phyloP scores from a whole-genome alignment of 2,113 vertebrate species.

The Tiliqua scincoides region DNA sequence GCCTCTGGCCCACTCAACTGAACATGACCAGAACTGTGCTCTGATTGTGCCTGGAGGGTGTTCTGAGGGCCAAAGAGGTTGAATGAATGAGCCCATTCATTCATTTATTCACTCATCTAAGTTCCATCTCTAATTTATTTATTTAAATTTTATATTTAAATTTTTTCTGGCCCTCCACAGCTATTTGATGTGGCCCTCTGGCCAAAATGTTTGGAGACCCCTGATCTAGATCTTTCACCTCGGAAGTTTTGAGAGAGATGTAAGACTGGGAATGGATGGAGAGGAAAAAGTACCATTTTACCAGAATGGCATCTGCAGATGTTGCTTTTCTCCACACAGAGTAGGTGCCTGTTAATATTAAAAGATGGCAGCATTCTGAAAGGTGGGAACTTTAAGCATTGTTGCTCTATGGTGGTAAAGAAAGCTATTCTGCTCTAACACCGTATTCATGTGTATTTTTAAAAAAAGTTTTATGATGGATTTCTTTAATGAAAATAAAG shows the following conservation, averaged over 20 bases:
- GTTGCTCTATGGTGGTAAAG: neutral
- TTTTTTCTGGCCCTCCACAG: too few species aligned
- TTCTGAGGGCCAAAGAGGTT: too few species aligned
- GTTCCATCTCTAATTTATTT: too few species aligned
- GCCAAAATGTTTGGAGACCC: too few species aligned
- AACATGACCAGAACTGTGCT: too few species aligned
- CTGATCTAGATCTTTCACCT: neutral
- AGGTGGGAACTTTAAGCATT: neutral
- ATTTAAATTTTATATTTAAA: too few species aligned
- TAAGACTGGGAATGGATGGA: neutral
- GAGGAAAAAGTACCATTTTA: constrained; percentile 15
- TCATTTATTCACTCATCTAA: too few species aligned
- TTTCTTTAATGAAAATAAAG: constrained; percentile 76
- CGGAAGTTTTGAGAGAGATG: neutral
- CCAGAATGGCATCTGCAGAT: constrained; percentile 50
- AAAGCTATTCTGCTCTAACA: constrained; percentile 10
- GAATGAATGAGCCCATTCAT: too few species aligned
- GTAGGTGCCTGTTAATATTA: neutral
- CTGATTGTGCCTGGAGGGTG: too few species aligned
- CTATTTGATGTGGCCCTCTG: too few species aligned
- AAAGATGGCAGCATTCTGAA: accelerated
- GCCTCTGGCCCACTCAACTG: too few species aligned
- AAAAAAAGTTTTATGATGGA: constrained; percentile 55
- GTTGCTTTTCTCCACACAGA: neutral
- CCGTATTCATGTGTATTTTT: constrained; percentile 67